These are phyloP conservation scores for Yoshiicerus persimilis DNA, from an alignment of 1,140 invertebrate species.

Conservation along the genomic window DNA sequence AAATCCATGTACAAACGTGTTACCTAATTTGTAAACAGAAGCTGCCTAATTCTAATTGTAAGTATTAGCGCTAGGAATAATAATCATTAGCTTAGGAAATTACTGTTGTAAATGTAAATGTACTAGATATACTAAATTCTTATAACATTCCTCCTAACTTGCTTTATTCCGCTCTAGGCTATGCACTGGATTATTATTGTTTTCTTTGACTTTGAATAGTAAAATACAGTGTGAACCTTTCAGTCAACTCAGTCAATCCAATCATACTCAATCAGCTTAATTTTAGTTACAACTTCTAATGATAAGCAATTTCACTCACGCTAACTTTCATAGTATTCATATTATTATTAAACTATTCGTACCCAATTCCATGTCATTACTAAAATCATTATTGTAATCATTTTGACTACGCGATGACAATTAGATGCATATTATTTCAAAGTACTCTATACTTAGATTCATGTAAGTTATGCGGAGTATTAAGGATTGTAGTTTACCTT, in stretches of 20 bases:
- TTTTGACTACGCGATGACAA: too few relatives aligned
- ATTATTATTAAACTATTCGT: too few relatives aligned
- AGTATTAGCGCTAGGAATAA: neutral
- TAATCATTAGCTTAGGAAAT: constrained; percentile 8
- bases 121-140: too few relatives aligned
- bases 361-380: too few relatives aligned
- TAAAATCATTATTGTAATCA: too few relatives aligned
- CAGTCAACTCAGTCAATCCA: neutral
- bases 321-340: neutral
- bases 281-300: neutral
- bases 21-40: neutral
- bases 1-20: neutral
- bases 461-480: too few relatives aligned
- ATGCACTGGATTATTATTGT: neutral
- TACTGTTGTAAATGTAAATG: neutral
- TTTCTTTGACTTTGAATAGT: neutral
- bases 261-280: neutral
- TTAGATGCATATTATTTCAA: too few relatives aligned
- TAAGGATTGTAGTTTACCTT: too few relatives aligned
- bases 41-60: constrained; percentile 3
- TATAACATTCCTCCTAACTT: too few relatives aligned
- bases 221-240: neutral
- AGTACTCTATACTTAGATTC: too few relatives aligned
- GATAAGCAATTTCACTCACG: neutral
- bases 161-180: neutral